Base-by-base conservation (phyloP, 2,888 invertebrate genomes). In the Agonopterix arenella region DNA sequence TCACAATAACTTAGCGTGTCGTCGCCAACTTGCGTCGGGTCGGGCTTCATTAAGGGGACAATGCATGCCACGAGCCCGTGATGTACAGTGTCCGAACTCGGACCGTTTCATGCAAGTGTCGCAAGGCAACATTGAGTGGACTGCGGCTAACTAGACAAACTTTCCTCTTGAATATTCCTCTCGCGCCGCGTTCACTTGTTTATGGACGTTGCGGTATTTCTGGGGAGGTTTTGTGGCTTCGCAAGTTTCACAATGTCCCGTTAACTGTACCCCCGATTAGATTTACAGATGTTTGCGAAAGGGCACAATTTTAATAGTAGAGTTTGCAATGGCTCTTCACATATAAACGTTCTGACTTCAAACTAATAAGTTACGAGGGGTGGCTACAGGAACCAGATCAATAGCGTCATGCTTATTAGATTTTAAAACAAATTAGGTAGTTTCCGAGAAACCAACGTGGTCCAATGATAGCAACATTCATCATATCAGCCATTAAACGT, bases 91-190 rank as follows among this genome's bases (percentile, higher is more conserved):
- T 68, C 72, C 70, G 63, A 82, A 84, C 80, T 84, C 71, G 52
- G 75, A 67, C 82, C 78, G 84, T 89, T 89, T 66, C 66, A 73
- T 71, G 72, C 88, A 89, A 88, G 82, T 85, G 88, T 79, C 73
- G 82, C 81, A 59, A 61, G 68, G 70, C 65, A 60, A 62, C 68
- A 73, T 75, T 65, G 70, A 75, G 68, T 74, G 71, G 73, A 73
- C 75, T 61, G 60, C 56, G 55, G 52, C 60, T 57, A 64, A 63
- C 64, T 62, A 66, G 68, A 61, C 64, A 55, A 88, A 88, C 80
- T 89, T 89, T 84, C 74, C 84, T 79, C 78, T 77, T 86, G 85
- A 86, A 86, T 88, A 88, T 86, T 85, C 84, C 73, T 60, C 64
- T 59, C 76, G 72, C 70, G 72, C 67, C 63, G 56, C 64, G 60